Base-by-base conservation (phyloP, 1,140 invertebrate genomes). In the Calephelis nemesis region DNA sequence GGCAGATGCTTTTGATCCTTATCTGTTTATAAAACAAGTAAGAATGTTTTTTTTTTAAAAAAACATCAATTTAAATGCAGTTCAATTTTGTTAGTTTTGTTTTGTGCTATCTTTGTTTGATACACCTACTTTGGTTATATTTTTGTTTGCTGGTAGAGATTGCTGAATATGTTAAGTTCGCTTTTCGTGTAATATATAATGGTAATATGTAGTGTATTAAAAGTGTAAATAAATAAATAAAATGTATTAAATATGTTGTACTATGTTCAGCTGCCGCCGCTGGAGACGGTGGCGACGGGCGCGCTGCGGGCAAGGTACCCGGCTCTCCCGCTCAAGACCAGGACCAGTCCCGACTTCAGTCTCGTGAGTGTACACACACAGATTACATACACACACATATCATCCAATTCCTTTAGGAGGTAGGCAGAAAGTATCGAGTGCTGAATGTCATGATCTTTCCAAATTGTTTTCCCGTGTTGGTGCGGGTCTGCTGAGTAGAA, bases 261-360 rank as follows among this genome's bases (percentile, higher is more conserved):
- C 0, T 1, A 66, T 62, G 72, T 72, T 0, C 95, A 97, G 91
- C 90, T 99, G 71, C 98, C 98, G 30, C 98, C 98, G 0, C 82
- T 98, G 12, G 90, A 92, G 74, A 79, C 79, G 0, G 90, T 92
- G 6, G 77, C 86, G 0, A 97, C 97, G 2, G 94, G 96, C 7
- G 97, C 98, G 58, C 95, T 98, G 93, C 93, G 96, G 68, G 95
- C 96, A 0, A 93, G 97, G 70, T 96, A 95, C 83, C 98, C 98
- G 10, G 98, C 98, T 12, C 92, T 99, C 50, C 98, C 98, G 0
- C 92, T 99, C 15, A 98, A 98, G 91, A 99, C 98, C 0, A 91
- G 98, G 68, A 97, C 97, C 80, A 98, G 97, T 80, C 98, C 98
- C 0, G 96, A 98, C 84, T 98, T 98, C 83, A 98, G 97, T 81